phyloP scores from a whole-genome alignment of 2,113 vertebrate genomes.

The Macrotus californicus region DNA sequence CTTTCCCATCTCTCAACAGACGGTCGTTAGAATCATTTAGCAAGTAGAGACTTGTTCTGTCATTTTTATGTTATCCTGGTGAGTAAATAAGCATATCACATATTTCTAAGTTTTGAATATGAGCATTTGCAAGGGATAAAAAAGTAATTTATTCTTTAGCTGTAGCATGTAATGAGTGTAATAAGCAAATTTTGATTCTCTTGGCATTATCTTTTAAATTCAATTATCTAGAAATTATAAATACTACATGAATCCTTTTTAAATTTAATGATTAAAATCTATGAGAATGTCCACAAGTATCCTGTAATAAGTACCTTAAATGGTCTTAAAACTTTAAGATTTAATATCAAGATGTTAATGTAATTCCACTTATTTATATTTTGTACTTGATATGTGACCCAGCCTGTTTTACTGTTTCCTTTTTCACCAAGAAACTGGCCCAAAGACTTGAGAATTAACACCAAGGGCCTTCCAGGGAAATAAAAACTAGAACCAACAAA shows the following conservation, averaged over 20 bases:
- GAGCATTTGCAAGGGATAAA: background rate
- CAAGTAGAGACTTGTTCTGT: background rate
- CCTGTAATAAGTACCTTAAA: conserved; percentile 40
- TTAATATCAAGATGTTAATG: conserved; percentile 1
- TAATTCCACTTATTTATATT: conserved; percentile 50
- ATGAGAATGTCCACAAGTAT: background rate
- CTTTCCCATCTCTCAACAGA: background rate
- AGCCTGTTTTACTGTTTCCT: conserved; percentile 1
- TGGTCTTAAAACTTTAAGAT: conserved; percentile 38
- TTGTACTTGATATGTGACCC: conserved; percentile 5
- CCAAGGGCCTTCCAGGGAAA: background rate
- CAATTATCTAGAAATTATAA: background rate
- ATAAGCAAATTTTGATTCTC: background rate
- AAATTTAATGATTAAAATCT: conserved; percentile 41
- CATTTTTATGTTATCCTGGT: background rate
- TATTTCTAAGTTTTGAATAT: background rate
- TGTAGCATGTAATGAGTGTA: background rate
- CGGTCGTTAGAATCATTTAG: background rate
- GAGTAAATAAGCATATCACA: background rate
- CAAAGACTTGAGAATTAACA: background rate
- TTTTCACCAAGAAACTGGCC: background rate
- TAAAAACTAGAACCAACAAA: background rate
- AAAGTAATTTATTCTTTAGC: background rate
- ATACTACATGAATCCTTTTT: background rate
- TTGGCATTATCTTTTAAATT: background rate